Conservation (phyloP, 2,113 vertebrate species). For the Tachycineta bicolor region DNA sequence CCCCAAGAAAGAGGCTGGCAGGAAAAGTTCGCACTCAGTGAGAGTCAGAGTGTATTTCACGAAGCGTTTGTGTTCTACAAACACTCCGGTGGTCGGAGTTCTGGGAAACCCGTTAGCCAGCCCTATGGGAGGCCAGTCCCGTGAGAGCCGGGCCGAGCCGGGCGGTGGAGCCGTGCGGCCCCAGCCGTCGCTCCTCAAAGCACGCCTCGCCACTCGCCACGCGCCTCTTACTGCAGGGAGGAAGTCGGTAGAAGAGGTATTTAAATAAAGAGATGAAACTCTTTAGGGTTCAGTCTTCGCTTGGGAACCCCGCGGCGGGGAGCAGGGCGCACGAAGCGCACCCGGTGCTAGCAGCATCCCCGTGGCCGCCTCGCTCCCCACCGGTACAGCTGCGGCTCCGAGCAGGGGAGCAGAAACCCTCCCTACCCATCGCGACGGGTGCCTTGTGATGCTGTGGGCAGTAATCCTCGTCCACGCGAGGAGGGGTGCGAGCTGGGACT, state of each 20-base stretch:
- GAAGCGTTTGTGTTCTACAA: not conserved
- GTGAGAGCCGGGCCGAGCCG: not conserved
- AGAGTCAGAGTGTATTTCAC: not conserved
- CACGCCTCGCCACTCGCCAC: not conserved
- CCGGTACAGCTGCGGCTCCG: not conserved
- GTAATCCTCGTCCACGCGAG: not conserved
- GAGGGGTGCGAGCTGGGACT: no score
- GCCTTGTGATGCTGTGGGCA: not conserved
- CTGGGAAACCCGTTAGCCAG: not conserved
- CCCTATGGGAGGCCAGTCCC: not conserved
- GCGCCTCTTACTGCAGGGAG: not conserved
- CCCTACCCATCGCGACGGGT: not conserved
- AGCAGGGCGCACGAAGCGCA: not conserved
- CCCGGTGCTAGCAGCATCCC: not conserved
- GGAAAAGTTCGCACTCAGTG: not conserved
- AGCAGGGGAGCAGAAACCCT: not conserved
- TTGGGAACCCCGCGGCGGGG: not conserved
- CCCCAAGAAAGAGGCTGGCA: not conserved
- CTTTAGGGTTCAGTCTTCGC: not conserved
- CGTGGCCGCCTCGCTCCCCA: fast-evolving
- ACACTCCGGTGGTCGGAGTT: no score
- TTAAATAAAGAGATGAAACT: not conserved
- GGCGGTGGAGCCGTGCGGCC: not conserved
- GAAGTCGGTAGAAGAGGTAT: not conserved
- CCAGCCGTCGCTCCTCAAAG: not conserved